Conservation (phyloP, 2,113 vertebrate genomes). For the Catharus minimus region DNA sequence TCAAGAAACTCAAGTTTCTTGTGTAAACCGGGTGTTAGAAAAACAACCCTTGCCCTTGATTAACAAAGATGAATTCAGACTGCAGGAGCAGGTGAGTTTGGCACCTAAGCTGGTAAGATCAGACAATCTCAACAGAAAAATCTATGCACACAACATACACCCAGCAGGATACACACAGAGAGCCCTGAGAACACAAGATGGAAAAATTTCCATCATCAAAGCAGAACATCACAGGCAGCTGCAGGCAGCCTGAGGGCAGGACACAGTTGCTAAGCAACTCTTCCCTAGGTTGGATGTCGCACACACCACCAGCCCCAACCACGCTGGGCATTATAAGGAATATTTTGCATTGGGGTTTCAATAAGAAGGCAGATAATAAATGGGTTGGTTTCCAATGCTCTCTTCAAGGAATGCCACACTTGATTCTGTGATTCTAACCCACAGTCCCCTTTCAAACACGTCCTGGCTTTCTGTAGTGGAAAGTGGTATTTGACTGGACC, state of each 20-base stretch:
- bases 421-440: not conserved
- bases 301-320: conserved; percentile 13
- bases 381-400: not conserved
- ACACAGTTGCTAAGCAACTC: conserved; percentile 69
- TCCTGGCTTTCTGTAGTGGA: not conserved
- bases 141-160: conserved; percentile 37
- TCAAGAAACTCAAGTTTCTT: not conserved
- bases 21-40: not conserved
- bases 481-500: not conserved
- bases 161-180: conserved; percentile 40
- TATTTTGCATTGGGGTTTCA: not conserved
- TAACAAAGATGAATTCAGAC: conserved; percentile 31
- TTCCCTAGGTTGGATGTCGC: conserved; percentile 45
- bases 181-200: conserved; percentile 54
- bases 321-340: not conserved
- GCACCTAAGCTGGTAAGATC: conserved; percentile 42
- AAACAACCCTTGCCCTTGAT: conserved; percentile 15
- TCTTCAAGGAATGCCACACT: not conserved
- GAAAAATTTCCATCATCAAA: conserved; percentile 67
- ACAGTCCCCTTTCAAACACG: not conserved
- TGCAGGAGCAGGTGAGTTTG: conserved; percentile 15
- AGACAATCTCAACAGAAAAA: conserved; percentile 51
- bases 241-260: conserved; percentile 62
- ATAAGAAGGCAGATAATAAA: not conserved
- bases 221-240: conserved; percentile 55